phyloP scores from a whole-genome alignment of 2,113 vertebrate species.

The Corythornis vintsioides region DNA sequence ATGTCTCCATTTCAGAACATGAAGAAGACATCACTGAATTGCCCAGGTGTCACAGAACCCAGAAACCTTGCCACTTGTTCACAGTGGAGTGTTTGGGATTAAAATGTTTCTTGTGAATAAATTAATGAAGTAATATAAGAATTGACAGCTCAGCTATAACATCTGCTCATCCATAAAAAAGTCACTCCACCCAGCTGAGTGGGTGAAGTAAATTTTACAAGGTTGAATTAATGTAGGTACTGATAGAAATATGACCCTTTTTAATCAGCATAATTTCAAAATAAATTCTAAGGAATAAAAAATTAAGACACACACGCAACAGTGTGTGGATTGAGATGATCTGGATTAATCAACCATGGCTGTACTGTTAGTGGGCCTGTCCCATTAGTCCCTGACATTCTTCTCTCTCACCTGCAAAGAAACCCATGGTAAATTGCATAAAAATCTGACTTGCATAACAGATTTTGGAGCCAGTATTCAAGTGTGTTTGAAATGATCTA shows the following conservation, averaged over 20 bases:
- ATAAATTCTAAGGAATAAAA: constrained; percentile 47
- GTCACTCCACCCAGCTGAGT: constrained; percentile 60
- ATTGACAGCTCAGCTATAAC: constrained; percentile 51
- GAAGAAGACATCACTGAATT: constrained; percentile 8
- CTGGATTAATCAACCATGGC: neutral
- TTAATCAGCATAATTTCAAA: constrained; percentile 39
- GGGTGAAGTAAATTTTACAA: constrained; percentile 49
- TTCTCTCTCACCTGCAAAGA: neutral
- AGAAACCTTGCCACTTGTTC: neutral
- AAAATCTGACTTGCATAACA: neutral
- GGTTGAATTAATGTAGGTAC: constrained; percentile 18
- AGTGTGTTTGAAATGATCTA: neutral
- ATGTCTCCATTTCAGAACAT: neutral
- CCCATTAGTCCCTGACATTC: neutral
- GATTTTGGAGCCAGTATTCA: neutral
- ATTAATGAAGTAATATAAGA: constrained; percentile 50
- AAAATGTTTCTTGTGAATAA: constrained; percentile 27
- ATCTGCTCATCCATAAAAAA: constrained; percentile 45
- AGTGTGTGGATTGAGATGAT: neutral
- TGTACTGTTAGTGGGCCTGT: neutral
- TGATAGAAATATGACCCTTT: constrained; percentile 54
- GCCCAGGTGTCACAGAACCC: neutral
- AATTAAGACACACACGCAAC: neutral
- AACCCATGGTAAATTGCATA: neutral
- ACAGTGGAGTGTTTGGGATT: neutral